Evolutionary conservation across 2,113 vertebrate genomes (phyloP).

Genomic region (Enhydra lutris): DNA sequence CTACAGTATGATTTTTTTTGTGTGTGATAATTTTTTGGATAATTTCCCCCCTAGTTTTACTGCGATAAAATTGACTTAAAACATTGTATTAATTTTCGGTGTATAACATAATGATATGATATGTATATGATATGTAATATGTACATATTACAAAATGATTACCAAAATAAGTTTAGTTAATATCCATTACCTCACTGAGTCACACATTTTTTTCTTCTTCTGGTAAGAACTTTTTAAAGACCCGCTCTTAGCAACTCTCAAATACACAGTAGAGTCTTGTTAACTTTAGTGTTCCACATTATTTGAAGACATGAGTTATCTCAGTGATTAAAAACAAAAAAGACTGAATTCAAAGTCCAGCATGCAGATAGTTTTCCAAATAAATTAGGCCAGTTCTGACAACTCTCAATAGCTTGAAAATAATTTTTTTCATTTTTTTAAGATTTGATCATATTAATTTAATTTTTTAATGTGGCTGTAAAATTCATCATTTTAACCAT

Average conservation of each 20-base stretch:
- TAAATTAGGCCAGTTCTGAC: not conserved
- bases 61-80: not conserved
- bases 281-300: not conserved
- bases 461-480: not conserved
- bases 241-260: not conserved
- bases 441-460: too few species aligned
- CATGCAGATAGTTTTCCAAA: not conserved
- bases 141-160: not conserved
- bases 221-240: not conserved
- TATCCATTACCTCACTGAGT: not conserved
- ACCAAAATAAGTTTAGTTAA: not conserved
- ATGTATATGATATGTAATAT: too few species aligned
- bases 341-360: not conserved
- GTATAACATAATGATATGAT: not conserved
- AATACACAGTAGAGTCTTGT: not conserved
- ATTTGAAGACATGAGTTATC: not conserved
- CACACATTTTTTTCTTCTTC: not conserved
- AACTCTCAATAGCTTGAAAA: not conserved
- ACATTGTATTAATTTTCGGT: not conserved
- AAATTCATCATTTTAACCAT: not conserved
- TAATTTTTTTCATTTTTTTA: too few species aligned
- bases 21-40: not conserved
- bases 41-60: not conserved
- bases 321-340: not conserved
- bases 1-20: not conserved